Conservation (phyloP, 1,140 invertebrate species). For the Leptopilina clavipes region DNA sequence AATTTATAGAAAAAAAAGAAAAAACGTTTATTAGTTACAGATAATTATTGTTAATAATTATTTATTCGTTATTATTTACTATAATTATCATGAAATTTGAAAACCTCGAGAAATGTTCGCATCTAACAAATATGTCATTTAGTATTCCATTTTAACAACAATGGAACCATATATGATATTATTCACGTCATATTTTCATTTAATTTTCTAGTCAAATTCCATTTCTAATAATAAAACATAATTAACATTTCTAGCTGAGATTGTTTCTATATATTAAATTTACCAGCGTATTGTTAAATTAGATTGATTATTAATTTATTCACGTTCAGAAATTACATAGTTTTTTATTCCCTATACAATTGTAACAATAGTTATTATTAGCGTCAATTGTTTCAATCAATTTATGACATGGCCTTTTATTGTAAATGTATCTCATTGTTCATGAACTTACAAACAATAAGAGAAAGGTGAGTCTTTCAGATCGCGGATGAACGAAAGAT, state of each 20-base stretch:
- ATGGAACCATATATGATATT: too few species aligned
- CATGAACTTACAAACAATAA: neutral
- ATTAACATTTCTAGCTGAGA: neutral
- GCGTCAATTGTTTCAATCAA: constrained; percentile 16
- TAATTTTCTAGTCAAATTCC: too few species aligned
- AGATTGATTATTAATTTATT: neutral
- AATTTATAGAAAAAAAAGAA: neutral
- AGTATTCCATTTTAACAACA: too few species aligned
- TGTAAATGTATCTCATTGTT: constrained; percentile 23
- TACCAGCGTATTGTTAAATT: neutral
- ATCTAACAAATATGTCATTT: too few species aligned
- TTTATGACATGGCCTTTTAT: constrained; percentile 15
- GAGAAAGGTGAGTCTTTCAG: constrained; percentile 3
- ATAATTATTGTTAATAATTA: too few species aligned
- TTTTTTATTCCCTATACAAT: neutral
- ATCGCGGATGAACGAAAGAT: neutral
- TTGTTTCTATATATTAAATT: neutral
- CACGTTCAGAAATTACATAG: neutral
- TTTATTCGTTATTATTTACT: too few species aligned
- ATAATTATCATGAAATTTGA: too few species aligned
- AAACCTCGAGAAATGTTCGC: too few species aligned
- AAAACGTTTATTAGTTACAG: too few species aligned
- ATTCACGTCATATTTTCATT: too few species aligned
- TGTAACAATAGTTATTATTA: constrained; percentile 1
- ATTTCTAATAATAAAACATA: too few species aligned